Evolutionary conservation across 2,797 vertebrate genomes (phyloP).

Genomic region (Phataginus tricuspis): DNA sequence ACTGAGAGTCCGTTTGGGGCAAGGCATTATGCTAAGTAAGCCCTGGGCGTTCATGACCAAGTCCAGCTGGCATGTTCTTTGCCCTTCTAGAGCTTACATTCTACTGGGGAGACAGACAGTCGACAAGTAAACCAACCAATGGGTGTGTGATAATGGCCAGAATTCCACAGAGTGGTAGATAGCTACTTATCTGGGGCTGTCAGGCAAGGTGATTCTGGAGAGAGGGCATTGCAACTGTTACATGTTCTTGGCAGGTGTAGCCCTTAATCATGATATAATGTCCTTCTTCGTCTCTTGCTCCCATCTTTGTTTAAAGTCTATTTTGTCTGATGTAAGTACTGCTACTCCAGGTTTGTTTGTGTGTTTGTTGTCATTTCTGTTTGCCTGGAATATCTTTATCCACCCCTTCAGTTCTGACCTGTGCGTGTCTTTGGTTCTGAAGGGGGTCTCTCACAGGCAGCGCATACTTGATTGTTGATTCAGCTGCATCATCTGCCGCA

Average conservation of each 20-base stretch:
- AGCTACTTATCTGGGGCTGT: background rate
- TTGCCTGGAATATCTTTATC: too few species aligned
- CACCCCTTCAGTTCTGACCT: too few species aligned
- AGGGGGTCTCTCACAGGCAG: too few species aligned
- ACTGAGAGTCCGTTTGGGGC: background rate
- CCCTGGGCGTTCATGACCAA: background rate
- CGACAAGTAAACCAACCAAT: background rate
- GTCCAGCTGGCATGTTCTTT: background rate
- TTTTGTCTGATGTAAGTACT: too few species aligned
- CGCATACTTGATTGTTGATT: too few species aligned
- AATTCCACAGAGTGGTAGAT: background rate
- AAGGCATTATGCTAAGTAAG: background rate
- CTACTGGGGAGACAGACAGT: background rate
- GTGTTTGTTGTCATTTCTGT: too few species aligned
- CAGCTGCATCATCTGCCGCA: rapidly evolving
- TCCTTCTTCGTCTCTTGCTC: too few species aligned
- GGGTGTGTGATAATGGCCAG: background rate
- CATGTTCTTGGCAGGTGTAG: too few species aligned
- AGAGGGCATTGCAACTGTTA: background rate
- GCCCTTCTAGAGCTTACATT: background rate
- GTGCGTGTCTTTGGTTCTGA: too few species aligned
- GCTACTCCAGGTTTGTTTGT: too few species aligned
- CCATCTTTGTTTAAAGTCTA: too few species aligned
- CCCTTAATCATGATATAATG: too few species aligned
- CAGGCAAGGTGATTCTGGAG: background rate